Conservation (phyloP, 2,113 vertebrate genomes). For the Chionomys nivalis region DNA sequence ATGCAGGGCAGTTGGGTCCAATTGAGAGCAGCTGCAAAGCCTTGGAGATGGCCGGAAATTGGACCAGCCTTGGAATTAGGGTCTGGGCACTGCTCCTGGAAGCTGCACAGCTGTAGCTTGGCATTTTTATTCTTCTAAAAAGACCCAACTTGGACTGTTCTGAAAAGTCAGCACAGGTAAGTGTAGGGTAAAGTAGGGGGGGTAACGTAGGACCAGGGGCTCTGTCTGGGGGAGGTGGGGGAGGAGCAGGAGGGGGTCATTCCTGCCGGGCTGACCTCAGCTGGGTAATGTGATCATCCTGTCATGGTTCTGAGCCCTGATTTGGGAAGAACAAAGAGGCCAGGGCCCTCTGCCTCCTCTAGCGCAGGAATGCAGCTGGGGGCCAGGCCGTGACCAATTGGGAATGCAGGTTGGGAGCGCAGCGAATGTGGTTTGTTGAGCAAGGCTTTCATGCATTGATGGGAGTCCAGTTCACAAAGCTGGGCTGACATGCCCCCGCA, state of each 20-base stretch:
- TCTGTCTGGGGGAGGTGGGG: neutral
- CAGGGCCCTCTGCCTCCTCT: constrained; percentile 72
- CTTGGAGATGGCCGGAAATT: neutral
- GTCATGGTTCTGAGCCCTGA: constrained; percentile 79
- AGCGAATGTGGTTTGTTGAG: constrained; percentile 76
- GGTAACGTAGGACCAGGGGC: neutral
- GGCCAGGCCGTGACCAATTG: constrained; percentile 80
- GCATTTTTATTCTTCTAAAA: neutral
- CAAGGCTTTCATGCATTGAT: constrained; percentile 74
- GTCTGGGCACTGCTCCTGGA: constrained; percentile 1
- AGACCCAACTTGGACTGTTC: neutral
- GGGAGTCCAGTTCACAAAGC: constrained; percentile 69
- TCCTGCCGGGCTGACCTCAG: constrained; percentile 67
- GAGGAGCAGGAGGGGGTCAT: neutral
- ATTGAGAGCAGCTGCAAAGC: neutral
- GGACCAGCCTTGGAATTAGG: neutral
- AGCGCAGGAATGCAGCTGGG: constrained; percentile 81
- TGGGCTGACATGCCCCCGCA: constrained; percentile 52
- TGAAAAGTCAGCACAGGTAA: constrained; percentile 32
- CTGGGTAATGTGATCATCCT: constrained; percentile 77
- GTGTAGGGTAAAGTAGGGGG: neutral
- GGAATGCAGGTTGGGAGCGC: constrained; percentile 80
- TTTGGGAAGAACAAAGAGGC: constrained; percentile 80
- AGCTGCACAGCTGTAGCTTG: neutral
- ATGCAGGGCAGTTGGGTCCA: neutral